These are phyloP conservation scores for Pelecanus crispus DNA, from an alignment of 2,113 vertebrate genomes.

Conservation along the genomic window DNA sequence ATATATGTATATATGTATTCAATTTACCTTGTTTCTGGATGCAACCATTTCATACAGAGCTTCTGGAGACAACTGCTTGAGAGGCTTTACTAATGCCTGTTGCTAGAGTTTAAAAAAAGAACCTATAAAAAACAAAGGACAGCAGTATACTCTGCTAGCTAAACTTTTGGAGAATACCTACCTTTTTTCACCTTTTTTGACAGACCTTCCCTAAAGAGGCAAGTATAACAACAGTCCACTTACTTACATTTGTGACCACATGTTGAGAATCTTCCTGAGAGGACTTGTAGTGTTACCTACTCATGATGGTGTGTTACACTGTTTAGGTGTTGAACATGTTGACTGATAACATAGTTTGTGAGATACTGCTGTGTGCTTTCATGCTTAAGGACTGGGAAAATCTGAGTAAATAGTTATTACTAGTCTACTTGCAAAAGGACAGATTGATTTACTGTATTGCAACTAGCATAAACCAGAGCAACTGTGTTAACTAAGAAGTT, in stretches of 20 bases:
- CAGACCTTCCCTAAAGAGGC: not conserved
- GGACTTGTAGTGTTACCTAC: not conserved
- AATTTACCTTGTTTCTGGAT: not conserved
- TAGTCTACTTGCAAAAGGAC: not conserved
- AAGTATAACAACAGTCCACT: not conserved
- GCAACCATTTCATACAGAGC: not conserved
- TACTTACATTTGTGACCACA: not conserved
- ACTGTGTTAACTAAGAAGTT: not conserved
- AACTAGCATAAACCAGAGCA: not conserved
- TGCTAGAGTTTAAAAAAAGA: not conserved
- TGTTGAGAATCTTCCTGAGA: not conserved
- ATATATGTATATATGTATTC: not conserved
- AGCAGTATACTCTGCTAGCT: not conserved
- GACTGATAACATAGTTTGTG: not conserved
- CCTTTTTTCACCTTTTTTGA: not conserved
- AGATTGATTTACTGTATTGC: not conserved
- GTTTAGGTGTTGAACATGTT: not conserved
- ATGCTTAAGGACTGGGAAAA: not conserved
- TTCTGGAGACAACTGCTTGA: not conserved
- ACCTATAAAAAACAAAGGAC: not conserved
- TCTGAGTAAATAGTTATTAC: not conserved
- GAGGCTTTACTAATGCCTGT: not conserved
- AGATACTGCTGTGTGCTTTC: not conserved
- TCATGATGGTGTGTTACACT: not conserved
- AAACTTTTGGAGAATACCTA: not conserved